Base-by-base conservation (phyloP, 2,888 invertebrate species). In the Bruchidius siliquastri region DNA sequence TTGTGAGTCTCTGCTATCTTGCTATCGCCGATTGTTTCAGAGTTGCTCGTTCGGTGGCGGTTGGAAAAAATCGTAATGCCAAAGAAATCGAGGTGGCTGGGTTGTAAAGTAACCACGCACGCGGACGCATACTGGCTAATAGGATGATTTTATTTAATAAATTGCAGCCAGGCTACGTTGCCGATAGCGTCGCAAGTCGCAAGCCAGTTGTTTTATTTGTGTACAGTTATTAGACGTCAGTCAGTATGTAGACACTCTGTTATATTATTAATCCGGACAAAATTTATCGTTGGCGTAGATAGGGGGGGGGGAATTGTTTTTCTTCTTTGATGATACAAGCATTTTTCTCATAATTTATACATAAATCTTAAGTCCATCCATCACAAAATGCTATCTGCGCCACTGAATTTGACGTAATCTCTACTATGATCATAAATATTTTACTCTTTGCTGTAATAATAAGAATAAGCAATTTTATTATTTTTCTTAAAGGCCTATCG, bases 111-210 rank as follows among this genome's bases (percentile, higher is more conserved):
- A 49, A 21, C 68, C 72, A 22, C 67, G 72, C n/a, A n/a, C 72
- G 26, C 49, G 68, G 71, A 69, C 69, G 30, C n/a, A n/a, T 68
- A 76, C 73, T 70, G 69, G 70, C 72, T 68, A 68, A 73, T 69
- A 72, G 49, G 49, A 49, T 49, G 49, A 49, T 49, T 71, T 74
- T 74, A 72, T 74, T 75, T 74, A 75, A 72, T 73, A 74, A 76
- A 76, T 71, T 76, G 72, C 74, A 76, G 72, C 72, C 68, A 76
- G 30, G 72, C 70, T 72, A 76, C 74, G 76, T 74, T 75, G 49
- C 49, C 49, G 49, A 49, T 49, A 18, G 49, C 13, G 49, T 49
- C 49, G 18, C 49, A 13, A n/a, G n/a, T n/a, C n/a, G 26, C 26
- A 26, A 2, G 26, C 26, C 26, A 4, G 26, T n/a, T n/a, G 13